Conservation (phyloP, 1,140 invertebrate genomes). For the Drosophila orena region DNA sequence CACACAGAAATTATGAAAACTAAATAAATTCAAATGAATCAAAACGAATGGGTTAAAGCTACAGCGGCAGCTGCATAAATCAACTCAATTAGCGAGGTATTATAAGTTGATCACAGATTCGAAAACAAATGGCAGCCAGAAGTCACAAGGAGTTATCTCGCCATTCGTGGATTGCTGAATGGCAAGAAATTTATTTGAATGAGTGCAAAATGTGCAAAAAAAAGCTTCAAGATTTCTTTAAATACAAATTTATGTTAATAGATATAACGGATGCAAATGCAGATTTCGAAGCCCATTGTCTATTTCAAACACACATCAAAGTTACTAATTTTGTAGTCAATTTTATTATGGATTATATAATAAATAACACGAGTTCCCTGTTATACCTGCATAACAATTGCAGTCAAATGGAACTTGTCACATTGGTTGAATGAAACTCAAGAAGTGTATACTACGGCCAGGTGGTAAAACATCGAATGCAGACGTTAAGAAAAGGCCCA, state of each 20-base stretch:
- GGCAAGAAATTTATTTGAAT: conserved; percentile 7
- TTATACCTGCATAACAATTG: not conserved
- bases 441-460: conserved; percentile 12
- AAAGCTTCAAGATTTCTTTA: too few relatives aligned
- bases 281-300: too few relatives aligned
- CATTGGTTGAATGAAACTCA: not conserved
- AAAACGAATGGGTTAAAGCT: conserved; percentile 38
- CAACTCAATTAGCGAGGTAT: conserved; percentile 79
- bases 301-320: too few relatives aligned
- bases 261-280: too few relatives aligned
- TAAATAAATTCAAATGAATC: conserved; percentile 81
- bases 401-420: too few relatives aligned
- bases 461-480: conserved; percentile 29
- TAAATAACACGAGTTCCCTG: not conserved
- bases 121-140: conserved; percentile 37
- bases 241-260: too few relatives aligned
- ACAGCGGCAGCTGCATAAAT: conserved; percentile 72
- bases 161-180: not conserved
- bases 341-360: not conserved
- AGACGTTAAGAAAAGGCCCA: not conserved
- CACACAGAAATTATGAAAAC: conserved; percentile 49
- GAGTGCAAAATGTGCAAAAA: too few relatives aligned
- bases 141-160: conserved; percentile 37
- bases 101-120: conserved; percentile 56
- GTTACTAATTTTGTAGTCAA: too few relatives aligned